Percentiles rank a stretch among this genome's conserved stretches.
Conservation (phyloP, 2,113 vertebrate genomes). For the Cricetomys ansorgei region DNA sequence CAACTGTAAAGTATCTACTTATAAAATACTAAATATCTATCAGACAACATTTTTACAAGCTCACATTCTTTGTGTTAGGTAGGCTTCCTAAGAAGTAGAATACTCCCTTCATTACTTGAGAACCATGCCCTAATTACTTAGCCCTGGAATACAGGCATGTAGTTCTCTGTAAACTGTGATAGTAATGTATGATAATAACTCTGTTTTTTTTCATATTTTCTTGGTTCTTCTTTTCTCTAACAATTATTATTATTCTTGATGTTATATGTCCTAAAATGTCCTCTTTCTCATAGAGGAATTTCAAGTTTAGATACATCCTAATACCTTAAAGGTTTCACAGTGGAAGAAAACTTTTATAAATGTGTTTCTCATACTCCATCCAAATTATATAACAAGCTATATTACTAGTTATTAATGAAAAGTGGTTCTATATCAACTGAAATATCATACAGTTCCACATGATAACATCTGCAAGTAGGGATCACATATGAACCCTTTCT, state of each 20-base stretch:
- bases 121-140: not conserved
- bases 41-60: not conserved
- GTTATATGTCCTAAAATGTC: not conserved
- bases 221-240: not conserved
- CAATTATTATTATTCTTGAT: not conserved
- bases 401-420: constrained; percentile 6
- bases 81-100: constrained; percentile 19
- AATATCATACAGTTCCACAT: not conserved
- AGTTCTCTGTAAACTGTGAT: not conserved
- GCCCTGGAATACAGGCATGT: not conserved
- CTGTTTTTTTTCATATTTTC: not conserved
- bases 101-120: not conserved
- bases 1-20: not conserved
- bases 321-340: not conserved
- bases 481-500: not conserved
- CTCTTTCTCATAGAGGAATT: constrained; percentile 30
- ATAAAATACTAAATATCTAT: constrained; percentile 19
- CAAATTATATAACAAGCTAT: constrained; percentile 9
- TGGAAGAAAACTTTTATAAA: not conserved
- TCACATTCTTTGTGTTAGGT: not conserved
- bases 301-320: not conserved
- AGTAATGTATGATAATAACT: constrained; percentile 11
- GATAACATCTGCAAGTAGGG: not conserved
- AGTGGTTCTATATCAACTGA: not conserved
- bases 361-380: not conserved